A percentile compares a stretch with the other conserved stretches of the same genome.
These are phyloP conservation scores for Pyralis farinalis DNA, from an alignment of 2,888 invertebrate species.

Conservation along the genomic window DNA sequence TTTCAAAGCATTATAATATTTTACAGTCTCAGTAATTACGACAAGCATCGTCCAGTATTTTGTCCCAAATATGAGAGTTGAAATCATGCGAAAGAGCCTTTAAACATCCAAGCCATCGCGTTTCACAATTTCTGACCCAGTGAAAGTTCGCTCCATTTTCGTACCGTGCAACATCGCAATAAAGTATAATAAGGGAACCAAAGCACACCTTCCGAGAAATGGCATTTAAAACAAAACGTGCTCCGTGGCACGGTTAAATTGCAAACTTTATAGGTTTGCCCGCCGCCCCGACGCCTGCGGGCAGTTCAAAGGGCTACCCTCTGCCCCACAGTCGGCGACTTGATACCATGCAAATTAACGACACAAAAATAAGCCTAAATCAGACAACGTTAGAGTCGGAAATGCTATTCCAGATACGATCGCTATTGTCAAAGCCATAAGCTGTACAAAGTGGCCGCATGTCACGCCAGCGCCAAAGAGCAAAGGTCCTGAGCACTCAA, in stretches of 20 bases:
- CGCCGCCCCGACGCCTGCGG: conserved; percentile 52
- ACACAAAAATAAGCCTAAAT: conserved; percentile 17
- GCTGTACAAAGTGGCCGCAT: conserved; percentile 41
- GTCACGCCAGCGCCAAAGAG: conserved; percentile 50
- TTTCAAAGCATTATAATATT: too few species aligned
- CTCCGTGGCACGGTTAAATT: conserved; percentile 46
- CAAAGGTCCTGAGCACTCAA: conserved; percentile 59
- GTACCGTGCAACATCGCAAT: conserved; percentile 24
- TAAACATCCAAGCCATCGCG: too few species aligned
- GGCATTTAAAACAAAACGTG: conserved; percentile 50
- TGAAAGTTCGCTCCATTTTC: conserved; percentile 23
- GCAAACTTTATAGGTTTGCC: conserved; percentile 47
- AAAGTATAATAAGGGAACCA: conserved; percentile 26
- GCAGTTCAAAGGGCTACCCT: conserved; percentile 64
- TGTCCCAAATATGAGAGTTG: too few species aligned
- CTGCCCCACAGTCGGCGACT: conserved; percentile 36
- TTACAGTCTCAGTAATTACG: too few species aligned
- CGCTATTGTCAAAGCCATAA: conserved; percentile 34
- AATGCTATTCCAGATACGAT: conserved; percentile 11
- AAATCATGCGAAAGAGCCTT: too few species aligned
- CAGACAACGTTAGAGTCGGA: conserved; percentile 6
- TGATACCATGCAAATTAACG: conserved; percentile 22
- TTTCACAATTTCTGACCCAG: conserved; percentile 7
- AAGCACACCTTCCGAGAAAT: conserved; percentile 40
- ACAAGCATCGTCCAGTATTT: too few species aligned